These are phyloP conservation scores for Morpho deidamia DNA, from an alignment of 2,888 invertebrate species.

Conservation along the genomic window DNA sequence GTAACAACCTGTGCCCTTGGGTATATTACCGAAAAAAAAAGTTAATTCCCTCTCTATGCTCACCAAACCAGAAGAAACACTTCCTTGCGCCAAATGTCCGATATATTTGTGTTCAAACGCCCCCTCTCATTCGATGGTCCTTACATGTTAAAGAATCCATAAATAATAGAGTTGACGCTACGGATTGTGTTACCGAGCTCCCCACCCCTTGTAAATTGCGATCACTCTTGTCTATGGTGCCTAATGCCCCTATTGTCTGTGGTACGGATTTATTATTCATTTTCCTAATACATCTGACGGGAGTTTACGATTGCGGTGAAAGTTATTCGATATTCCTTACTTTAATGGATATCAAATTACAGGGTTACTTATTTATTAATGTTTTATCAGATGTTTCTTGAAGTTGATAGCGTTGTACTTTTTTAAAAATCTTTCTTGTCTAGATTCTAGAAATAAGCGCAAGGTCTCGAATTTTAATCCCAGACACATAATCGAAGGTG, in stretches of 20 bases:
- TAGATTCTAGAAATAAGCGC: no score
- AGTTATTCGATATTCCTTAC: constrained; percentile 26
- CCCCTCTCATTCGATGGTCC: constrained; percentile 52
- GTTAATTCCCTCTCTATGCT: constrained; percentile 43
- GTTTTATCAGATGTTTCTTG: neutral
- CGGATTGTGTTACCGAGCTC: constrained; percentile 63
- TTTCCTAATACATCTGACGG: constrained; percentile 66
- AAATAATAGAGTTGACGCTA: constrained; percentile 76
- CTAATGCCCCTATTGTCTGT: constrained; percentile 74
- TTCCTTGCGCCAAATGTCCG: constrained; percentile 73
- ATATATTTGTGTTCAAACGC: constrained; percentile 42
- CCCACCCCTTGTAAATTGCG: constrained; percentile 45
- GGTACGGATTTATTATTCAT: constrained; percentile 74
- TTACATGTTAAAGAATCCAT: constrained; percentile 79
- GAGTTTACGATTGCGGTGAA: constrained; percentile 48
- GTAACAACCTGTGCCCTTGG: constrained; percentile 24
- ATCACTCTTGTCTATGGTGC: constrained; percentile 64
- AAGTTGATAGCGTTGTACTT: no score
- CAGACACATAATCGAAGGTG: no score
- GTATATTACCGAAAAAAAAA: constrained; percentile 28
- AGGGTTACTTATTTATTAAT: neutral
- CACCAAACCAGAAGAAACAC: constrained; percentile 64
- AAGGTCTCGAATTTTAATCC: no score
- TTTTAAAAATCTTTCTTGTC: no score
- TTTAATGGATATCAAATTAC: constrained; percentile 8